Evolutionary conservation across 2,797 vertebrate species (phyloP).

Genomic region (Amazona ochrocephala): DNA sequence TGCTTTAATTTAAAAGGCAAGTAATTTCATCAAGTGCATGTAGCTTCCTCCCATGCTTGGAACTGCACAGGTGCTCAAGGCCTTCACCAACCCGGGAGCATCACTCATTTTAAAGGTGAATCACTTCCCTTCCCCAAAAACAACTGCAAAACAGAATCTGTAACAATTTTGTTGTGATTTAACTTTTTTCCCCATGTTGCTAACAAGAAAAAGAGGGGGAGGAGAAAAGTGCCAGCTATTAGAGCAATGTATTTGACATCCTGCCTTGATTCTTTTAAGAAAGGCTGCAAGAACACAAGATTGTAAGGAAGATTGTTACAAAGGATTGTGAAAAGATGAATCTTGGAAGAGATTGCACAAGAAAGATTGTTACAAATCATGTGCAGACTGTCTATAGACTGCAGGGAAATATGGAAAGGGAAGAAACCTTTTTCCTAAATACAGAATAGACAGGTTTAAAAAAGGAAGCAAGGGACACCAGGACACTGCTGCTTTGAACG

Average conservation of each 20-base stretch:
- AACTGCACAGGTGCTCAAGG: background rate
- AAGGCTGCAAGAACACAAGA: constrained; percentile 19
- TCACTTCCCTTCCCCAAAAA: background rate
- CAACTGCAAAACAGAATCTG: background rate
- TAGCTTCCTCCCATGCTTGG: background rate
- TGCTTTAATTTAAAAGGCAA: constrained; percentile 38
- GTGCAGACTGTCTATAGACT: constrained; percentile 2
- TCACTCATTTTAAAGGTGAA: background rate
- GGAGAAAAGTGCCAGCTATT: background rate
- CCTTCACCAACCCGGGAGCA: background rate
- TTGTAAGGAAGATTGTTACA: background rate
- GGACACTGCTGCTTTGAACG: constrained; percentile 14
- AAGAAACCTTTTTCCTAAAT: constrained; percentile 32
- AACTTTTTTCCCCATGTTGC: background rate
- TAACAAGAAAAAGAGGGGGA: background rate
- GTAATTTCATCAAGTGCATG: background rate
- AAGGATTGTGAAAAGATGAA: constrained; percentile 12
- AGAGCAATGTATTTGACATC: background rate
- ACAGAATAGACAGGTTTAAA: constrained; percentile 23
- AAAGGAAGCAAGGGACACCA: constrained; percentile 12
- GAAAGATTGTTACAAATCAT: constrained; percentile 26
- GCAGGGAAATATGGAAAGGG: background rate
- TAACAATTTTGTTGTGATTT: background rate
- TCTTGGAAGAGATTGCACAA: constrained; percentile 10
- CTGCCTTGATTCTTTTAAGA: constrained; percentile 25